Percentiles rank a stretch among this genome's conserved stretches.
phyloP scores from a whole-genome alignment of 2,113 vertebrate species.

The Empidonax traillii region DNA sequence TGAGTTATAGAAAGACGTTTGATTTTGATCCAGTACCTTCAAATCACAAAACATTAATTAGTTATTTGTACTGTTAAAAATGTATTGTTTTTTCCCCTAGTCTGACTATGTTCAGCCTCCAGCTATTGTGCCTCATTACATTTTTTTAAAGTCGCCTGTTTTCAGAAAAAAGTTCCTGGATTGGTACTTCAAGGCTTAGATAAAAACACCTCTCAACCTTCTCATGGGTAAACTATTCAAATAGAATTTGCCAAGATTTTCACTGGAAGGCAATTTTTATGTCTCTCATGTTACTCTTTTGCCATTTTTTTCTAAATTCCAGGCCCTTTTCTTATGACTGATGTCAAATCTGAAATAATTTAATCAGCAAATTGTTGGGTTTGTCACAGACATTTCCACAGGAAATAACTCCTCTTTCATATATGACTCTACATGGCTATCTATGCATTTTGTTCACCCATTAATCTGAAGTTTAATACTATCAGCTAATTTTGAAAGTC shows the following conservation, averaged over 20 bases:
- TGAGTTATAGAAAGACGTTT: not conserved
- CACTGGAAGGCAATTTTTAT: not conserved
- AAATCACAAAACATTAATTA: not conserved
- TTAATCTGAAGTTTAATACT: not conserved
- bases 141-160: not conserved
- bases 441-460: not conserved
- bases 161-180: not conserved
- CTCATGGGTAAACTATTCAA: not conserved
- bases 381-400: not conserved
- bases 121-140: not conserved
- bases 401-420: not conserved
- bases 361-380: not conserved
- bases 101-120: not conserved
- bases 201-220: not conserved
- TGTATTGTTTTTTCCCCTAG: not conserved
- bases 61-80: not conserved
- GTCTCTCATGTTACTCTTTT: not conserved
- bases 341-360: not conserved
- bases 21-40: not conserved
- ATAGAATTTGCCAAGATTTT: not conserved
- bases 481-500: not conserved
- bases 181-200: not conserved
- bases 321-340: not conserved
- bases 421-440: not conserved
- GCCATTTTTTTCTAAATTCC: not conserved